A percentile compares a stretch with the other conserved stretches of the same genome.
These are phyloP conservation scores for Lasioglossum albipes DNA, from an alignment of 1,140 invertebrate genomes.

Conservation along the genomic window DNA sequence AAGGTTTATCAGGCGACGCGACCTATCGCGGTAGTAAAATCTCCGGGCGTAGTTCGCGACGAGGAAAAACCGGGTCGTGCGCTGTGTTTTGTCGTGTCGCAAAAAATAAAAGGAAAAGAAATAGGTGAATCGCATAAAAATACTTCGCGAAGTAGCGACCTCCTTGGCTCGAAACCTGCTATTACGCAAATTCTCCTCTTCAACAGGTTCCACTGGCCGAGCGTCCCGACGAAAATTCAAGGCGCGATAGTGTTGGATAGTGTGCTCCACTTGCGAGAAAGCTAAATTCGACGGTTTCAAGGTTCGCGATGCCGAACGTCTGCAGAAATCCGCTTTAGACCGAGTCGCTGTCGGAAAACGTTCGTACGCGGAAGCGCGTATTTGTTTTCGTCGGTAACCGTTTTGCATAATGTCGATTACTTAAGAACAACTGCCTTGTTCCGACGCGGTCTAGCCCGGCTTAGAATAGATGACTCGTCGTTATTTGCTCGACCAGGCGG, in stretches of 20 bases:
- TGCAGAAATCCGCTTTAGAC: not conserved
- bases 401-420: not conserved
- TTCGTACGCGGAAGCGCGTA: not conserved
- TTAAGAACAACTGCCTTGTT: not conserved
- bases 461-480: not conserved
- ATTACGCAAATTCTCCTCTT: conserved; percentile 47
- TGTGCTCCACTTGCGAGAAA: not conserved
- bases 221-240: not conserved
- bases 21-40: not conserved
- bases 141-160: conserved; percentile 48
- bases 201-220: conserved; percentile 9
- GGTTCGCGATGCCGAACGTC: not conserved
- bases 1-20: no score
- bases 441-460: no score
- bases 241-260: conserved; percentile 7
- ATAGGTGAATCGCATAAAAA: conserved; percentile 37
- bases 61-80: no score
- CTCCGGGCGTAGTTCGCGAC: not conserved
- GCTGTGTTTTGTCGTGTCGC: not conserved
- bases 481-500: not conserved
- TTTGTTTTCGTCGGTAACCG: not conserved
- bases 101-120: not conserved
- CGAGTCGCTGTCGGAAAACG: not conserved
- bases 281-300: conserved; percentile 1
- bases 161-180: conserved; percentile 44